phyloP scores from a whole-genome alignment of 2,113 vertebrate species.

The Centropristis striata region DNA sequence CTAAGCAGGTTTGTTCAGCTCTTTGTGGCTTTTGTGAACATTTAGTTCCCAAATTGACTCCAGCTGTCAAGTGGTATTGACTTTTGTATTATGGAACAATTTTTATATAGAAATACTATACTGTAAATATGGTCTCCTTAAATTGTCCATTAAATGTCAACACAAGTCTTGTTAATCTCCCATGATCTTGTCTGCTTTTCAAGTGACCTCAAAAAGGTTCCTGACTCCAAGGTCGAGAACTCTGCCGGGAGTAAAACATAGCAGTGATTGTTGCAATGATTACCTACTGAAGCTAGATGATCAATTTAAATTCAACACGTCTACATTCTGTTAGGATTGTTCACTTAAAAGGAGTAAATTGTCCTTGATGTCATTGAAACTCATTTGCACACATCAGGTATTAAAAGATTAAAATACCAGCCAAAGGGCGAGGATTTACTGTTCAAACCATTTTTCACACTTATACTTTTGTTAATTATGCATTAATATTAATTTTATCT shows the following conservation, averaged over 20 bases:
- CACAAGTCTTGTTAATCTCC: neutral
- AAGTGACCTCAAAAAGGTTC: neutral
- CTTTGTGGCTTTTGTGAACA: neutral
- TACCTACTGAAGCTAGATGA: neutral
- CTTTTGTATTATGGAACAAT: too few relatives aligned
- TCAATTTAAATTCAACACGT: neutral
- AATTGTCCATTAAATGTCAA: neutral
- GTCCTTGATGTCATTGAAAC: constrained; percentile 5
- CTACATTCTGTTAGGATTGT: neutral
- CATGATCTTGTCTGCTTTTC: neutral
- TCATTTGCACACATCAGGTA: neutral
- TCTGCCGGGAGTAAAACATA: neutral
- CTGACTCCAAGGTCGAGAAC: neutral
- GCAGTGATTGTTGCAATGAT: neutral
- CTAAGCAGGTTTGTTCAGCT: neutral
- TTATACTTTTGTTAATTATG: neutral
- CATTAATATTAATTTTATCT: constrained; percentile 1
- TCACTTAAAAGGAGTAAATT: neutral
- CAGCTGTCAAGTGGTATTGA: too few relatives aligned
- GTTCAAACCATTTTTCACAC: neutral
- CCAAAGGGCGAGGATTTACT: neutral
- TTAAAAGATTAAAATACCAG: neutral
- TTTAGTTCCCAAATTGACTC: too few relatives aligned
- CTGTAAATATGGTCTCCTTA: neutral
- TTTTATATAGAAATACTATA: neutral